phyloP scores from a whole-genome alignment of 2,888 invertebrate species.

The Brachyopa scutellaris region DNA sequence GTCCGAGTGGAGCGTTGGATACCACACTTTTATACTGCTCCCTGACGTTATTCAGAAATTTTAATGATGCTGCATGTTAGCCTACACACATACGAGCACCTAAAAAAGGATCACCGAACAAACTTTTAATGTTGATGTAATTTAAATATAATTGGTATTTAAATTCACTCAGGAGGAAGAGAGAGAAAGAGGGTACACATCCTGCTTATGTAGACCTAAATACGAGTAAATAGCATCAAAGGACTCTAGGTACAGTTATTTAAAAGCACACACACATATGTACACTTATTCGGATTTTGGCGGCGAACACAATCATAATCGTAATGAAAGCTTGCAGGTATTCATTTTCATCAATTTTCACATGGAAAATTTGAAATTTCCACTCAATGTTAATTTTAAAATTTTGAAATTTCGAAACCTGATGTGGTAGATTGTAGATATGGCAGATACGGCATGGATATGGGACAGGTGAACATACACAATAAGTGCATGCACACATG shows the following conservation, averaged over 20 bases:
- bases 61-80: constrained; percentile 34
- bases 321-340: constrained; percentile 1
- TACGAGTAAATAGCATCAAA: background rate
- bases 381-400: constrained; percentile 30
- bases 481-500: too few relatives aligned
- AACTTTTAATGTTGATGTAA: constrained; percentile 2
- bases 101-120: background rate
- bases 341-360: constrained; percentile 10
- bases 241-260: background rate
- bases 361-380: constrained; percentile 25
- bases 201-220: background rate
- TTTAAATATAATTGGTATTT: constrained; percentile 33
- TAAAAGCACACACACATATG: background rate
- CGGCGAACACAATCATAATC: background rate
- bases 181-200: background rate
- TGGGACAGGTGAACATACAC: too few relatives aligned
- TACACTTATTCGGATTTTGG: background rate
- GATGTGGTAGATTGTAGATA: background rate
- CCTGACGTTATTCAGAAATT: constrained; percentile 5
- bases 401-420: background rate
- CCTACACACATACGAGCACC: background rate
- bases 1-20: background rate
- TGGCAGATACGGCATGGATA: background rate
- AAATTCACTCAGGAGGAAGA: background rate
- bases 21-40: background rate